phyloP scores from a whole-genome alignment of 2,113 vertebrate genomes.

The Craseonycteris thonglongyai region DNA sequence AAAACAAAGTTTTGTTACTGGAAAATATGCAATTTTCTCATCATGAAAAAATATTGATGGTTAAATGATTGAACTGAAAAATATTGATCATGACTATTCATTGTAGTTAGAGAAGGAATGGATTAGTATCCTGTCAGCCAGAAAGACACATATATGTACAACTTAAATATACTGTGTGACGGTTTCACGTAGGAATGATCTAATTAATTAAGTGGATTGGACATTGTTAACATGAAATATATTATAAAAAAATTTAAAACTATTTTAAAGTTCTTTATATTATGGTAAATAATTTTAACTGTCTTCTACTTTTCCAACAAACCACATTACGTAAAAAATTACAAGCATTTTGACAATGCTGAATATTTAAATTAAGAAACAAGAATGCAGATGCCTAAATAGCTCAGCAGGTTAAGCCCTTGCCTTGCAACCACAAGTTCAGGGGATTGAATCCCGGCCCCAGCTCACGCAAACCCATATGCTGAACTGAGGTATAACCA shows the following conservation, averaged over 20 bases:
- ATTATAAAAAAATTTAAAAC: background rate
- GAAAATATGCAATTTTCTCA: background rate
- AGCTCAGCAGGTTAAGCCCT: too few relatives aligned
- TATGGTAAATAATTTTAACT: slow-evolving; percentile 31
- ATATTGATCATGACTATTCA: background rate
- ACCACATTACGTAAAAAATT: background rate
- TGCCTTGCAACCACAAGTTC: too few relatives aligned
- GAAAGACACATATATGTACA: background rate
- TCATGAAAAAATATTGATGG: background rate
- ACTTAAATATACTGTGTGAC: background rate
- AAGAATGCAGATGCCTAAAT: too few relatives aligned
- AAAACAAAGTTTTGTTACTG: background rate
- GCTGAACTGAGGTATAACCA: too few relatives aligned
- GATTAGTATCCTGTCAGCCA: background rate
- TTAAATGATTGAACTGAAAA: background rate
- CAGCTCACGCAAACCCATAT: too few relatives aligned
- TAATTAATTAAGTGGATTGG: background rate
- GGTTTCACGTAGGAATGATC: background rate
- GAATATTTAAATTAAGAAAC: slow-evolving; percentile 41
- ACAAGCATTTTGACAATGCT: background rate
- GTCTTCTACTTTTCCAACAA: background rate
- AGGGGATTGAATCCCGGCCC: too few relatives aligned
- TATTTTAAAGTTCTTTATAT: background rate
- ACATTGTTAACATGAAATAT: slow-evolving; percentile 15
- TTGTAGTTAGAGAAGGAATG: background rate